A percentile compares a stretch with the other conserved stretches of the same genome.
These are phyloP conservation scores for Anarhynchus alexandrinus DNA, from an alignment of 2,113 vertebrate genomes.

Conservation along the genomic window DNA sequence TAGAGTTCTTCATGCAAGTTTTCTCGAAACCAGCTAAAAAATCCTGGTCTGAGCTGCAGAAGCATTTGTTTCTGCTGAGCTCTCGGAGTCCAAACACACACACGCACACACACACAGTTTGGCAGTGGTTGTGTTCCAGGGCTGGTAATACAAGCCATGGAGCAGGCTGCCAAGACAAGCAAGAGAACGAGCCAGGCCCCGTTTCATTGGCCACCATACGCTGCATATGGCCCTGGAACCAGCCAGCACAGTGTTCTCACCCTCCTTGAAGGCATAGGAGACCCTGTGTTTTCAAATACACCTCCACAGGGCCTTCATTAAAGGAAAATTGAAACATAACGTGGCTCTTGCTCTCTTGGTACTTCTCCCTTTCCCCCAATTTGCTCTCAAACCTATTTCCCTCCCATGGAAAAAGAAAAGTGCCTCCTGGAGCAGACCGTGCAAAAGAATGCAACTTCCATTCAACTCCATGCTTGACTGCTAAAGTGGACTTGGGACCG, in stretches of 20 bases:
- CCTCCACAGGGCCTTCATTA: constrained; percentile 82
- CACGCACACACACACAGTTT: constrained; percentile 63
- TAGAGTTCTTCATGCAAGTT: constrained; percentile 1
- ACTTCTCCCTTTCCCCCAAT: constrained; percentile 69
- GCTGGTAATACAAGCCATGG: constrained; percentile 80
- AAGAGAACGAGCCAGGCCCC: constrained; percentile 76
- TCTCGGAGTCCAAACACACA: constrained; percentile 65
- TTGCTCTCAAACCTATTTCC: constrained; percentile 67
- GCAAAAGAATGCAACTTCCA: constrained; percentile 68
- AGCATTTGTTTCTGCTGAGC: constrained; percentile 73
- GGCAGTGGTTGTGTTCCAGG: constrained; percentile 79
- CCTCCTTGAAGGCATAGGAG: constrained; percentile 83
- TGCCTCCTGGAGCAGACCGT: constrained; percentile 43
- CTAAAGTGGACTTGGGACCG: constrained; percentile 46
- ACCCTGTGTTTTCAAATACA: constrained; percentile 84
- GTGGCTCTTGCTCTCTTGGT: constrained; percentile 58
- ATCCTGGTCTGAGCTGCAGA: constrained; percentile 57
- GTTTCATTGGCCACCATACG: constrained; percentile 81
- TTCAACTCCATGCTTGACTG: constrained; percentile 57
- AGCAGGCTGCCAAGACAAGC: constrained; percentile 82
- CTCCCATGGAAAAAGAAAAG: constrained; percentile 61
- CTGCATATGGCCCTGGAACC: constrained; percentile 80
- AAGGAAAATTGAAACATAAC: constrained; percentile 80
- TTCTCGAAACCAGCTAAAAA: constrained; percentile 58
- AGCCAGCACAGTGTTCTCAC: constrained; percentile 81